Evolutionary conservation across 2,888 invertebrate species (phyloP), one percentile per base, ranked within the genome.

Genomic region (Sarcophaga subvicina): DNA sequence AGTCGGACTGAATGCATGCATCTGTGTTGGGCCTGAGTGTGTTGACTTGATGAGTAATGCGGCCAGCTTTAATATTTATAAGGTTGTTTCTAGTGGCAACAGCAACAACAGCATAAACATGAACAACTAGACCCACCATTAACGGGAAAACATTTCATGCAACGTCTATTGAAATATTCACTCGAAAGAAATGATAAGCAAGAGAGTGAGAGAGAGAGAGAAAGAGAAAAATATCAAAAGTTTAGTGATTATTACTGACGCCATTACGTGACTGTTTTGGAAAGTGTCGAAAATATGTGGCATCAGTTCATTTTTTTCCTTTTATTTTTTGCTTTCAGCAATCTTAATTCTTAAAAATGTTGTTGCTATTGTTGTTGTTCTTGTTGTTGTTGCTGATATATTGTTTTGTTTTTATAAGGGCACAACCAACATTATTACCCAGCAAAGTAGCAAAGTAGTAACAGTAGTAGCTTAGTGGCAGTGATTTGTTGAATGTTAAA

Each of bases 201-300:
- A 45, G 47, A 45, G 47, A n/a, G 12, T 20, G 20, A 59, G 37
- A 22, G 27, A 49, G 27, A 11, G 47, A 2, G 17, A 70, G 37
- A 37, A 8, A 6, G 8, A 8, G 37, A 80, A 86, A 86, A 85
- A 80, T 79, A 72, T 90, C 88, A 90, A 91, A 93, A 93, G 91
- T 93, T 93, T 92, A 92, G 93, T 93, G 93, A 93, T 93, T 93
- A 93, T 93, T 92, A 93, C 93, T 93, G 92, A 91, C 91, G 91
- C 90, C 90, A 91, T 91, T 92, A 93, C 93, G 93, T 93, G 93
- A 92, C 93, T 93, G 91, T 91, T 90, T 90, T 93, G 90, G 91
- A 91, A 93, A 93, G 90, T 92, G 91, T 89, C 92, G 90, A 90
- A 90, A 93, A 93, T 92, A 91, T 90, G 91, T 90, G 90, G 89